Percentiles rank a stretch among this genome's conserved stretches.
These are phyloP conservation scores for Diaprepes abbreviatus DNA, from an alignment of 2,888 invertebrate species.

Conservation along the genomic window DNA sequence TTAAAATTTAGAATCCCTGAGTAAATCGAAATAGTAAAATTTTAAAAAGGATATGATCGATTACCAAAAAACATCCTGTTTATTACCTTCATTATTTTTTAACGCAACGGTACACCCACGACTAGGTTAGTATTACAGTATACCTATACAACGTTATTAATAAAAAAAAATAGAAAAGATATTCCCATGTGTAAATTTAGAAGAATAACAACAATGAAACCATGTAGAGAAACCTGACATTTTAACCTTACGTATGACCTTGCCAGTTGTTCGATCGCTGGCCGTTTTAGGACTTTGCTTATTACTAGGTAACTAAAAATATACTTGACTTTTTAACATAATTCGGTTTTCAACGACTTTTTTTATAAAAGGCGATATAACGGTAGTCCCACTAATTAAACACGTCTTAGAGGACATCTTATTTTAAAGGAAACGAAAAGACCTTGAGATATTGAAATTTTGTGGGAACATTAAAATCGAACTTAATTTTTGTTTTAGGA, in stretches of 20 bases:
- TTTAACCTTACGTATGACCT: neutral
- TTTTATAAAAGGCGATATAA: neutral
- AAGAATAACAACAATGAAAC: neutral
- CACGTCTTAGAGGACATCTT: too few relatives aligned
- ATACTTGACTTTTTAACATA: neutral
- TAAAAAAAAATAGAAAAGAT: neutral
- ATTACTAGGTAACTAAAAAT: neutral
- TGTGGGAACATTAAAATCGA: too few relatives aligned
- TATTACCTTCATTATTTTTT: too few relatives aligned
- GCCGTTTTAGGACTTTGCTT: neutral
- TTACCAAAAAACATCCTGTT: too few relatives aligned
- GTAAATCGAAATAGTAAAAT: too few relatives aligned
- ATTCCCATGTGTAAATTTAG: neutral
- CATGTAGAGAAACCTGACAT: neutral
- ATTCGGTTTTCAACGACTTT: neutral
- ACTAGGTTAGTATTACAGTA: constrained; percentile 1
- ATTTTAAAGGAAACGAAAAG: too few relatives aligned
- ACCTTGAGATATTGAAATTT: too few relatives aligned
- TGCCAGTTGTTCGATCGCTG: neutral
- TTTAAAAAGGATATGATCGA: too few relatives aligned
- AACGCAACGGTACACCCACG: neutral
- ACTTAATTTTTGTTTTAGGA: too few relatives aligned
- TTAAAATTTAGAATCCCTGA: too few relatives aligned
- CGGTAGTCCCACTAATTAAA: neutral
- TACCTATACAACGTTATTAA: neutral